Evolutionary conservation across 92 coral and sea anemone species (phyloP), one percentile per base, ranked within the genome.

Genomic region (Nematostella vectensis): DNA sequence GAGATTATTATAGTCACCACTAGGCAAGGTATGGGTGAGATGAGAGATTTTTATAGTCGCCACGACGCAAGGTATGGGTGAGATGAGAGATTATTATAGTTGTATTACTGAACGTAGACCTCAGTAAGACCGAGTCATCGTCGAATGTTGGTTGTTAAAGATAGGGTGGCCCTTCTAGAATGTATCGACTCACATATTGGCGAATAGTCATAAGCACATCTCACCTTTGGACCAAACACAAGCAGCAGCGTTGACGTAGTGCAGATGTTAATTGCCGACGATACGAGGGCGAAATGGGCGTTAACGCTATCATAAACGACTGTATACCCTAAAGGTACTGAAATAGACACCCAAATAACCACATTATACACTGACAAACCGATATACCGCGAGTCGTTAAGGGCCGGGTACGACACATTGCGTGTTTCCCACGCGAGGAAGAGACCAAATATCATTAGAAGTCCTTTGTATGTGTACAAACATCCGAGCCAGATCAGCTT

Each of bases 351-450:
- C 57, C 74, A 70, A 4, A 84, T 50, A 17, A 84, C 75, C 21
- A 84, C 77, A 28, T 79, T 84, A 60, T 84, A 84, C 18, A 79
- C 87, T 39, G 83, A 57, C 54, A 75, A 69, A 0, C 79, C 87
- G 23, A 84, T 79, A 51, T 84, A 57, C 45, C 54, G 83, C 11
- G 94, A 84, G 51, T 84, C 94, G 58, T 84, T 75, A 22, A 84
- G 76, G 0, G 68, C 77, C 25, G 72, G 65, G 29, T 64, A 79
- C 19, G 50, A 48, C 11, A 79, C 83, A 37, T 79, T 74, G 29
- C 87, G 47, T 10, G 94, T 83, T 58, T 83, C 94, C 94, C 94
- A 83, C 19, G 94, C 81, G 8, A 84, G 83, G 40, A 84, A 79
- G 45, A 79, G 42, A 22, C 94, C 87, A 49, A 79, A 63, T 8